Base-by-base conservation (phyloP, 2,888 invertebrate species). In the Branchipolynoe longqiensis region DNA sequence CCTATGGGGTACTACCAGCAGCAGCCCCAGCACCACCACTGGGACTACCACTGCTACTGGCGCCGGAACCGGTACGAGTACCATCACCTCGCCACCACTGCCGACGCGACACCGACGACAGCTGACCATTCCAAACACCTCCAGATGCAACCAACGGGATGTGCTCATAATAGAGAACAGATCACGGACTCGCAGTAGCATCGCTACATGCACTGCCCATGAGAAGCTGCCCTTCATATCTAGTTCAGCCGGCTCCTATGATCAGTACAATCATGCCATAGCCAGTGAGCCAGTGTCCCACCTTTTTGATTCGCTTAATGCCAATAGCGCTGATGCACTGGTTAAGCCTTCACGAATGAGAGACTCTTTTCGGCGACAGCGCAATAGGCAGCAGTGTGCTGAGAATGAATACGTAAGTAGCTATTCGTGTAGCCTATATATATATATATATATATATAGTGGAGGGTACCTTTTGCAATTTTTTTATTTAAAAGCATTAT, bases 241-340 rank as follows among this genome's bases (percentile, higher is more conserved):
- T n/a, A n/a, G n/a, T n/a, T 25, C 62, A 12, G n/a, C n/a, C 31
- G 62, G 8, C 62, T 25, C 62, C 25, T 48, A 48, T 18, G 8
- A 18, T 18, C 48, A 18, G 48, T 22, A 36, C 36, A 18, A 1
- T 1, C 1, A 78, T 12, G 28, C 28, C 78, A 2, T 41, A 78
- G 54, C 78, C 48, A 18, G 38, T 14, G 6, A 48, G 48, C 41
- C 41, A 48, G 28, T n/a, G n/a, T 18, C 41, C 48, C 8, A 48
- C 78, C 28, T 54, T 54, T 48, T 78, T 4, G 78, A 78, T 48
- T 8, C 41, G 28, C 78, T 54, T n/a, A 78, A 78, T 78, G 78
- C 78, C 22, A 78, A 78, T 78, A 78, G 48, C 78, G 28, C 78
- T 78, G 78, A 78, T 25, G 78, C 78, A 41, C 33, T 78, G 41